Conservation (phyloP, 2,113 vertebrate species). For the Rhagologus leucostigma region DNA sequence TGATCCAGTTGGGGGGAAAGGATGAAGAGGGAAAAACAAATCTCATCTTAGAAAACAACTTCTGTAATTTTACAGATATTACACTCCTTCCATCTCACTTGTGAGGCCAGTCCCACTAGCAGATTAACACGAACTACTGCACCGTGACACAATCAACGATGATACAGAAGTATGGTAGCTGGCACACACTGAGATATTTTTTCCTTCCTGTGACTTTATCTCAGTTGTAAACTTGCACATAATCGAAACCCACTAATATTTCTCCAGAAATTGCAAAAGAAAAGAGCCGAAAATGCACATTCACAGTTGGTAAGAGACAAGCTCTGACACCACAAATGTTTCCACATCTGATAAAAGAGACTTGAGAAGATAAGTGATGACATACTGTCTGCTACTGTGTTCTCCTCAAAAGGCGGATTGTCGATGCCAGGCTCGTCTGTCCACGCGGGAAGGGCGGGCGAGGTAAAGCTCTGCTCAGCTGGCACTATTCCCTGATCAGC, state of each 20-base stretch:
- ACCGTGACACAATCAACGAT: background rate
- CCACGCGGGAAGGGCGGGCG: constrained; percentile 74
- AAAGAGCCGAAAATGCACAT: background rate
- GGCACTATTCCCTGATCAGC: constrained; percentile 64
- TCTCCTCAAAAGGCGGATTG: constrained; percentile 93
- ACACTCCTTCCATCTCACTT: background rate
- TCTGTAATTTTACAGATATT: background rate
- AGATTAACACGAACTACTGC: background rate
- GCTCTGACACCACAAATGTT: background rate
- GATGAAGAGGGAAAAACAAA: background rate
- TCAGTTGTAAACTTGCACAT: background rate
- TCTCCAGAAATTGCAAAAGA: background rate
- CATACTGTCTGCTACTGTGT: constrained; percentile 84
- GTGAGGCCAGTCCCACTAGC: background rate
- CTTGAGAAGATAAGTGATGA: background rate
- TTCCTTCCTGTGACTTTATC: background rate
- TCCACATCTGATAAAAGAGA: background rate
- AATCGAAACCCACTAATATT: background rate
- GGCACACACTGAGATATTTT: background rate
- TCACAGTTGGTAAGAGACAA: background rate
- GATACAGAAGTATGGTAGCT: background rate
- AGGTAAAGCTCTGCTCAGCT: constrained; percentile 58
- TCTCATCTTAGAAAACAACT: background rate
- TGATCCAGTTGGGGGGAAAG: background rate
- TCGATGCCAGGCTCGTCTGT: constrained; percentile 85